Conservation (phyloP, 2,797 vertebrate species). For the Urosaurus nigricauda region DNA sequence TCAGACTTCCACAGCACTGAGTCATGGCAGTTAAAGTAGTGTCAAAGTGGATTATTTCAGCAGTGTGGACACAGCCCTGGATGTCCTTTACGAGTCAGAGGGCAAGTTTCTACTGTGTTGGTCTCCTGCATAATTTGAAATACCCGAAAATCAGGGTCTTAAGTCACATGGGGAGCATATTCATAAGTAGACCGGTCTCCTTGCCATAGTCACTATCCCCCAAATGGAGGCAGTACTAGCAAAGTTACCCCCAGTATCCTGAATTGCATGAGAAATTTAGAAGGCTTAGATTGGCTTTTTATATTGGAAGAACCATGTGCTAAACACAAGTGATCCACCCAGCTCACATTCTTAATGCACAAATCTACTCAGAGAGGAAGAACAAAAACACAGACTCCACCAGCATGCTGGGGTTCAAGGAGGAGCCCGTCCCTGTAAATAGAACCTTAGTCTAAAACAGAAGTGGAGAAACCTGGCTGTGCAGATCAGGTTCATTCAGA, state of each 20-base stretch:
- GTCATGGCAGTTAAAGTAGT: too few relatives aligned
- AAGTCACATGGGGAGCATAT: not conserved
- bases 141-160: not conserved
- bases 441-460: not conserved
- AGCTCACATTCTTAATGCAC: not conserved
- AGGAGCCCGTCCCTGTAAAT: too few relatives aligned
- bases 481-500: too few relatives aligned
- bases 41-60: too few relatives aligned
- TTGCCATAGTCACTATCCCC: not conserved
- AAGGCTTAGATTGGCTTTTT: not conserved
- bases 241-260: too few relatives aligned
- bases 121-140: not conserved
- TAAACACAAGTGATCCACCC: not conserved
- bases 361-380: not conserved
- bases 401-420: not conserved
- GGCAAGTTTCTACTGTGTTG: not conserved
- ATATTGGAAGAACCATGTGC: too few relatives aligned
- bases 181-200: not conserved
- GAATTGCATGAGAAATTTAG: not conserved
- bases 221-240: not conserved
- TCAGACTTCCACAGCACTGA: too few relatives aligned
- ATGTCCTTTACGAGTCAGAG: too few relatives aligned
- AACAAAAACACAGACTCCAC: not conserved
- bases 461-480: not conserved
- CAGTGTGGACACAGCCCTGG: too few relatives aligned